Evolutionary conservation across 2,113 vertebrate species (phyloP), one percentile per base, ranked within the genome.

Genomic region (Raja brachyura): DNA sequence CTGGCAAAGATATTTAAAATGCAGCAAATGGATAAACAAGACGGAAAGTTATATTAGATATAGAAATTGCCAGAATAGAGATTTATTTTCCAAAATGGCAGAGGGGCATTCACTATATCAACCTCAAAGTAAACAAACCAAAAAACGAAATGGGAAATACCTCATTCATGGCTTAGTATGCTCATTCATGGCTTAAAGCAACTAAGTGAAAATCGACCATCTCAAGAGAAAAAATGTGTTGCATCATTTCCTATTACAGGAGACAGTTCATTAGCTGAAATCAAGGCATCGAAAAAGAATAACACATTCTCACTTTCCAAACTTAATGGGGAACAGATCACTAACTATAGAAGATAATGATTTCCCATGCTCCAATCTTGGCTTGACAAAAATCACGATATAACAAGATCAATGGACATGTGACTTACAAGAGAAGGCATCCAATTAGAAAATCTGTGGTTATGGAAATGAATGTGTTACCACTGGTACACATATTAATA

Each of bases 301-400:
- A 86, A 86, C 59, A 59, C 56, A 85, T 85, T n/a, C 56, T 85
- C 48, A 81, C 81, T 85, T 85, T 86, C 59, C 48, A 83, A 63
- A 61, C 28, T 5, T 86, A 86, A 86, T 31, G 83, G 33, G 59
- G 28, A 85, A 25, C 56, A 85, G 81, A 85, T 85, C 81, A 61
- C 28, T 86, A 61, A 63, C 83, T 63, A 86, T 86, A n/a, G 61
- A 61, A 86, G 28, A 86, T 61, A 86, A 63, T 61, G 56, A 86
- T 86, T 86, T 28, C 59, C 28, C 59, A 18, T 86, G 25, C 83
- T 86, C 1, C 28, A 31, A 85, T 31, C 83, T 28, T 86, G 25
- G 61, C 83, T 63, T 63, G 61, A 61, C 4, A n/a, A 63, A 86
- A 86, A n/a, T 86, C 83, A 63, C 6, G 56, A 31, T 63, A 31